phyloP scores from a whole-genome alignment of 2,888 invertebrate species.

The Cantharis lateralis region DNA sequence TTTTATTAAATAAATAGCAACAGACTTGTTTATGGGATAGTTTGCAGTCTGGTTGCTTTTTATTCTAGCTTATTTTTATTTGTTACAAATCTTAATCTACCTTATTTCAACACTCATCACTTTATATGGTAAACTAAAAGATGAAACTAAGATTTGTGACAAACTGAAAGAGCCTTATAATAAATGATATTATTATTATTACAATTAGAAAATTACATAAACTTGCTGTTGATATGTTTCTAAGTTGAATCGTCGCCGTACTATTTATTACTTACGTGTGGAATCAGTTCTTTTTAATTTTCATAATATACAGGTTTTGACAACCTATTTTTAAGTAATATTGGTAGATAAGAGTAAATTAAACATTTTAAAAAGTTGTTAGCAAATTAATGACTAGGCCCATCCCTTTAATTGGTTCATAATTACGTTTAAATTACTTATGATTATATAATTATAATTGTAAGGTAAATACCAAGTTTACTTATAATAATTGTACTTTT shows the following conservation, averaged over 20 bases:
- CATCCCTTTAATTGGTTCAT: no score
- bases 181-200: constrained; percentile 34
- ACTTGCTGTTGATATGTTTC: neutral
- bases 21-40: constrained; percentile 18
- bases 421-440: no score
- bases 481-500: no score
- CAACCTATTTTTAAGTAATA: no score
- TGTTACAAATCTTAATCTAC: neutral
- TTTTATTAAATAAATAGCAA: constrained; percentile 13
- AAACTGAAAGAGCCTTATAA: neutral
- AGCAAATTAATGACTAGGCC: no score
- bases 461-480: no score
- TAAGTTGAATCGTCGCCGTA: neutral
- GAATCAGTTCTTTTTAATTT: no score
- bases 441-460: no score
- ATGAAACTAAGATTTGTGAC: neutral
- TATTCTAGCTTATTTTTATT: constrained; percentile 20
- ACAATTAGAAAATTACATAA: constrained; percentile 38
- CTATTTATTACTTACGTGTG: no score
- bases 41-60: constrained; percentile 29
- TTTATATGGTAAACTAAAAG: neutral
- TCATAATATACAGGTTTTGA: no score
- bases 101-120: neutral
- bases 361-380: no score
- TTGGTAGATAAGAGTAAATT: no score